Conservation (phyloP, 2,888 invertebrate species). For the Dione juno region DNA sequence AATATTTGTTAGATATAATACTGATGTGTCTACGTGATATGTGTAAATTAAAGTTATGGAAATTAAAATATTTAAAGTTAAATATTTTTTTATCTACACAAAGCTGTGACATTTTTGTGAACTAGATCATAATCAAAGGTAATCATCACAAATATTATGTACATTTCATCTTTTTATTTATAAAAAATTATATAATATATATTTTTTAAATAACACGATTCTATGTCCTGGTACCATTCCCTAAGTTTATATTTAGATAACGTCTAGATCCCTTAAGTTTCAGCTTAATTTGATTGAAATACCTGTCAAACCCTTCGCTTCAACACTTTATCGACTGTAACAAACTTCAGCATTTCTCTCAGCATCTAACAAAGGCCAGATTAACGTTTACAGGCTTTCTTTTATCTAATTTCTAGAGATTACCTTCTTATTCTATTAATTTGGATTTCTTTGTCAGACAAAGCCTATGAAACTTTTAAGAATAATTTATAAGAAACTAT, state of each 20-base stretch:
- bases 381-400: slow-evolving; percentile 14
- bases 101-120: too few relatives aligned
- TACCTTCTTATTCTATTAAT: background rate
- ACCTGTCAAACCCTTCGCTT: background rate
- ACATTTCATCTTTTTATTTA: too few relatives aligned
- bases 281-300: slow-evolving; percentile 8
- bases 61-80: too few relatives aligned
- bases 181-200: too few relatives aligned
- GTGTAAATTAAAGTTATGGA: too few relatives aligned
- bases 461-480: background rate
- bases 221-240: background rate
- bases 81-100: too few relatives aligned
- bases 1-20: too few relatives aligned
- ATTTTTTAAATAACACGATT: too few relatives aligned
- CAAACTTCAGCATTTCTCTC: slow-evolving; percentile 2
- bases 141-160: too few relatives aligned
- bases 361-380: background rate
- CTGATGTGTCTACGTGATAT: too few relatives aligned
- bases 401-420: slow-evolving; percentile 14
- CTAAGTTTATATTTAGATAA: background rate
- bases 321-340: slow-evolving; percentile 3
- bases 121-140: too few relatives aligned
- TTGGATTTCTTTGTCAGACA: background rate
- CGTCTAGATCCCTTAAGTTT: background rate
- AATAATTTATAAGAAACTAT: background rate